Conservation (phyloP, 2,888 invertebrate species). For the Eristalinus sepulchralis region DNA sequence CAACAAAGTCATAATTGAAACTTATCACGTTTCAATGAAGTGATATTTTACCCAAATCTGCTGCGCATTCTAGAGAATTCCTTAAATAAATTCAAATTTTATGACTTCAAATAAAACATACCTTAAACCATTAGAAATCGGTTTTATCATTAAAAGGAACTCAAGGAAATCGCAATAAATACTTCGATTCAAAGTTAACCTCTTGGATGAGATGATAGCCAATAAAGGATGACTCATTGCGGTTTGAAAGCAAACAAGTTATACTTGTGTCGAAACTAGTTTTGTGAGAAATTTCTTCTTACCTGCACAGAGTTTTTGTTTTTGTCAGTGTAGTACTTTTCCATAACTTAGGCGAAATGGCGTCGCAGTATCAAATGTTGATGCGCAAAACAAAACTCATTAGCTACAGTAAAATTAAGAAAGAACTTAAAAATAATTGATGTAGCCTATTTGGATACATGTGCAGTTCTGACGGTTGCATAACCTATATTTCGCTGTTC, state of each 20-base stretch:
- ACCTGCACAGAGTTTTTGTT: neutral
- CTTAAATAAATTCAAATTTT: neutral
- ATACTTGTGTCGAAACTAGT: neutral
- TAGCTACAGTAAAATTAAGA: neutral
- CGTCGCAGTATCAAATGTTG: neutral
- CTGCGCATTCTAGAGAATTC: neutral
- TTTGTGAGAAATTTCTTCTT: neutral
- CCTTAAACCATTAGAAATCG: neutral
- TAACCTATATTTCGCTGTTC: neutral
- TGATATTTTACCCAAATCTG: neutral
- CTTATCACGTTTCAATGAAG: neutral
- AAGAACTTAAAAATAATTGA: neutral
- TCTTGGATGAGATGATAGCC: neutral
- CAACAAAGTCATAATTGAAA: neutral
- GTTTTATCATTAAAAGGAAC: neutral
- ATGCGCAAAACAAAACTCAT: neutral
- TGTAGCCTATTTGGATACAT: neutral
- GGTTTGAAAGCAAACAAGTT: neutral
- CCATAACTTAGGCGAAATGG: neutral
- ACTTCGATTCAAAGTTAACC: neutral
- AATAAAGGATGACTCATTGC: neutral
- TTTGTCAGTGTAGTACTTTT: neutral
- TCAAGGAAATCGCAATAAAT: neutral
- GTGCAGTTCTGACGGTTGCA: neutral
- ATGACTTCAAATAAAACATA: neutral